These are phyloP conservation scores for Lagocephalus sceleratus DNA, from an alignment of 2,797 vertebrate genomes.

Conservation along the genomic window DNA sequence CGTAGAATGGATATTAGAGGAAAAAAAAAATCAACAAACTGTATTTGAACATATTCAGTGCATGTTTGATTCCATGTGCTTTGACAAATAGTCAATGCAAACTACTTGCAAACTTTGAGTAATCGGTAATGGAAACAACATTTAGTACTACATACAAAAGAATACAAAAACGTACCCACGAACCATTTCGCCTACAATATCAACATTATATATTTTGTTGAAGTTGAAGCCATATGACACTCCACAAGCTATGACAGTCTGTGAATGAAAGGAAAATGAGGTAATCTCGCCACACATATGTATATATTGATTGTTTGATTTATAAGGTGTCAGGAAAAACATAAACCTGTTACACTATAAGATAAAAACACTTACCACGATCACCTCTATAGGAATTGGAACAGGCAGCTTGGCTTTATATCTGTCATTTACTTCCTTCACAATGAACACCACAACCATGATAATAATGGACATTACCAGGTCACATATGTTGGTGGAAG, in stretches of 20 bases:
- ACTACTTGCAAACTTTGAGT: too few species aligned
- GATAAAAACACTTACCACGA: conserved; percentile 77
- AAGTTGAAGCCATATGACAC: conserved; percentile 83
- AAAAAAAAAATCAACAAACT: neutral
- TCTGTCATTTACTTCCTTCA: conserved; percentile 88
- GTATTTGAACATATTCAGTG: neutral
- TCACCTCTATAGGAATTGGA: conserved; percentile 88
- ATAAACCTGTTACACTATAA: neutral
- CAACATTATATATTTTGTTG: conserved; percentile 68
- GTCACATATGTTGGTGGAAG: conserved; percentile 83
- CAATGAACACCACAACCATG: conserved; percentile 78
- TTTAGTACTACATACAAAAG: too few species aligned
- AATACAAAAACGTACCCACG: conserved; percentile 76
- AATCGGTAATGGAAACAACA: too few species aligned
- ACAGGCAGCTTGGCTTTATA: conserved; percentile 85
- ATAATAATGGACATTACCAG: conserved; percentile 85
- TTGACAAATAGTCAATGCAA: too few species aligned
- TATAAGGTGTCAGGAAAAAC: too few species aligned
- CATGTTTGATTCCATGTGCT: too few species aligned
- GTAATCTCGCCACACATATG: neutral
- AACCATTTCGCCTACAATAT: conserved; percentile 79
- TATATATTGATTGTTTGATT: neutral
- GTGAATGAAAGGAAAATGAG: conserved; percentile 27
- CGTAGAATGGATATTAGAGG: neutral
- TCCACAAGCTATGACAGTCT: conserved; percentile 87